Base-by-base conservation (phyloP, 2,888 invertebrate species). In the Lumbricus terrestris region DNA sequence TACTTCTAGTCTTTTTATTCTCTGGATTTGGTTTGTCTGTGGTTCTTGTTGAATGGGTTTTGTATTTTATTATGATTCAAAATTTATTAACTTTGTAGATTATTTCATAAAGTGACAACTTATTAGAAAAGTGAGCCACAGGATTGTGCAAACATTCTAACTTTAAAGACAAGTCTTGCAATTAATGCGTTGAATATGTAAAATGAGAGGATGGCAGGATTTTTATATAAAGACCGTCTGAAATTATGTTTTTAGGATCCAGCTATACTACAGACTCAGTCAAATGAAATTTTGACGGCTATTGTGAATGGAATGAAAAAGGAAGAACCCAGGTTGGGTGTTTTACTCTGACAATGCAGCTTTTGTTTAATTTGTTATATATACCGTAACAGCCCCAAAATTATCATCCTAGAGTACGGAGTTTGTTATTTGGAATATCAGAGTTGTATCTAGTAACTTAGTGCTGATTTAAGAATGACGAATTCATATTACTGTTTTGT, bases 251-350 rank as follows among this genome's bases (percentile, higher is more conserved):
- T 92, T 11, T 91, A 95, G 94, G 95, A 98, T 93, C 97, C 98
- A 90, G 98, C 98, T 93, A 98, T 98, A 40, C 95, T 99, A 92
- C 97, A 97, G 91, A 96, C 97, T 91, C 98, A 98, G 95, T 98
- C 98, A 42, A 99, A 99, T 95, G 97, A 97, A 93, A 99, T 99
- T 93, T 96, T 99, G 90, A 99, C 99, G 37, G 99, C 99, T 35
- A 99, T 99, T 93, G 98, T 99, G 90, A 98, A 99, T 95, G 99
- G 99, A 29, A 99, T 99, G 99, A 96, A 98, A 92, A 97, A 97
- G 93, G 97, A 97, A 91, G 98, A 98, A 95, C 97, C 97, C 0
- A 98, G 95, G 95, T 95, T n/a, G 29, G 69, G n/a, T 69, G 29
- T n/a, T 69, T 69, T n/a, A 11, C 11, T 69, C 8, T 69, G 69